Base-by-base conservation (phyloP, 2,113 vertebrate genomes). In the Neogobius melanostomus region DNA sequence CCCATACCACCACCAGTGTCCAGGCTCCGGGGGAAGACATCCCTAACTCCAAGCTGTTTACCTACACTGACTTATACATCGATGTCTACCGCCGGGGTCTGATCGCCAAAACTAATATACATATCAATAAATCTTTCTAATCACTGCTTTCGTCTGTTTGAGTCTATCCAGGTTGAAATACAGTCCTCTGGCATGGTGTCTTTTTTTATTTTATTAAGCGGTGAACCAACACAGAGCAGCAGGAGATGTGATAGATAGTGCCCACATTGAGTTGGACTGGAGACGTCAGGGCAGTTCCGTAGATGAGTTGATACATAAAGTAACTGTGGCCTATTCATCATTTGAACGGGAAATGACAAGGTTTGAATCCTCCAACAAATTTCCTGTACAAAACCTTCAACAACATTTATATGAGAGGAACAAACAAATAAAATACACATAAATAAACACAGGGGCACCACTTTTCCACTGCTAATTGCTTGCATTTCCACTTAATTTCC, bases 401-500 rank as follows among this genome's bases (percentile, higher is more conserved):
- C 10, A 6, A 75, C 66, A 68, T 69, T 78, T 74, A 77, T 70
- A 70, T 81, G 60, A 64, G 59, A 36, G 76, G 64, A 78, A 69
- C 28, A 36, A 36, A 36, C 28, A 4, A 36, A 36, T 36, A 36
- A 36, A 36, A 36, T 36, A 36, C 28, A 36, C 1, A 36, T 36
- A 36, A 36, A 36, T 4, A 36, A 36, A 36, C 53, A 70, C n/a
- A 11, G 42, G 5, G 46, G 42, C 17, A 54, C 64, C 42, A 65
- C 67, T 68, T 80, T 82, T 72, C 82, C 78, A 61, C 82, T 53
- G 79, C 52, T 64, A 59, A 77, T 80, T 62, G 75, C 17, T 75
- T 68, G 63, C 66, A 57, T 56, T 85, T 78, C 64, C 16, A 17
- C 46, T 49, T 44, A 59, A 17, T 81, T 79, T 74, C 74, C 64